phyloP scores from a whole-genome alignment of 1,140 invertebrate species.

The Spodoptera frugiperda region DNA sequence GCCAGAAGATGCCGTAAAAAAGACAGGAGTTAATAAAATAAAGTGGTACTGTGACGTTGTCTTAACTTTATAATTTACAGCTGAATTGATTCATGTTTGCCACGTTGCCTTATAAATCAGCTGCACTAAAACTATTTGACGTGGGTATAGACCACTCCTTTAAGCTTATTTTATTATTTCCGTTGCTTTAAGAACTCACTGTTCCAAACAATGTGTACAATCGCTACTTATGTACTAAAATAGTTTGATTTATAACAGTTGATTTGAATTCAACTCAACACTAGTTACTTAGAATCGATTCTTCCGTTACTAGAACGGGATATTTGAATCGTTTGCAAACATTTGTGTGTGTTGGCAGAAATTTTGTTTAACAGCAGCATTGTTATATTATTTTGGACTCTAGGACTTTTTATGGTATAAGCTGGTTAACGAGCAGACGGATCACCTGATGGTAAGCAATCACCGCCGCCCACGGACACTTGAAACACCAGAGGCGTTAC shows the following conservation, averaged over 20 bases:
- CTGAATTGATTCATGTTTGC: not conserved
- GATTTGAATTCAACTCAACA: no score
- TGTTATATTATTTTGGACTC: no score
- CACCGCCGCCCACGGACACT: no score
- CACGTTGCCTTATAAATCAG: slow-evolving; percentile 5
- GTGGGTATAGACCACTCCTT: not conserved
- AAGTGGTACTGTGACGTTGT: not conserved
- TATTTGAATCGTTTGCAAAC: no score
- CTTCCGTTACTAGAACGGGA: no score
- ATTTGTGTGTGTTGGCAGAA: no score
- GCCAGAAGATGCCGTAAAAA: not conserved
- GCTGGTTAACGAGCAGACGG: no score
- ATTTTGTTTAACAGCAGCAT: no score
- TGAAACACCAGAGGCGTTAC: no score
- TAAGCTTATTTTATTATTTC: slow-evolving; percentile 26
- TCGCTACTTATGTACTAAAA: not conserved
- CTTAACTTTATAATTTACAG: not conserved
- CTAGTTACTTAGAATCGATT: no score
- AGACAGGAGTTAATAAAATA: not conserved
- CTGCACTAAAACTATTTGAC: not conserved
- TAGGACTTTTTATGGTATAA: no score
- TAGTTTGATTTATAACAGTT: slow-evolving; percentile 11
- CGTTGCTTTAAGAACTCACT: not conserved
- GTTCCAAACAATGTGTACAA: not conserved
- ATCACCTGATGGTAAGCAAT: no score